Conservation (phyloP, 2,113 vertebrate species). For the Catagonus wagneri region DNA sequence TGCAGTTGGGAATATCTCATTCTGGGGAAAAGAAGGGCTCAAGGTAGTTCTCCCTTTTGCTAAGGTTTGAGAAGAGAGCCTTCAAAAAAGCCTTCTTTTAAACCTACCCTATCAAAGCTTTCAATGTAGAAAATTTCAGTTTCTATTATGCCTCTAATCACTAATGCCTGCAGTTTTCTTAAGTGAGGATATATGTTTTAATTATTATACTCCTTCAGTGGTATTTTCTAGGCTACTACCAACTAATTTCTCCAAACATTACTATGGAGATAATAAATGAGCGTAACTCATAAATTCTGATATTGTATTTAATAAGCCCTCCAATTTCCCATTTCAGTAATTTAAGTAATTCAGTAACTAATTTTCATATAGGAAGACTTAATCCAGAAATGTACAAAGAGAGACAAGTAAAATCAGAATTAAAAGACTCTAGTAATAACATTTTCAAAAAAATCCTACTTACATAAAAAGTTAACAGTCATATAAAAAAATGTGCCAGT, state of each 20-base stretch:
- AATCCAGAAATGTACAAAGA: constrained; percentile 26
- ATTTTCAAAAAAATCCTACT: background rate
- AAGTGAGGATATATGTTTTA: constrained; percentile 36
- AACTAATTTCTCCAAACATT: constrained; percentile 44
- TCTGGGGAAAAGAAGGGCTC: background rate
- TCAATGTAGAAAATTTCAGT: background rate
- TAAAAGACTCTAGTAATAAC: constrained; percentile 21
- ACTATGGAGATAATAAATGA: background rate
- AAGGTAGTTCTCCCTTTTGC: background rate
- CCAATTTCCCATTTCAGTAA: background rate
- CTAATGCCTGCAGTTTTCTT: background rate
- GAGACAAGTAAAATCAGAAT: constrained; percentile 55
- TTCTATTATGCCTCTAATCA: constrained; percentile 24
- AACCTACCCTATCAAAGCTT: background rate
- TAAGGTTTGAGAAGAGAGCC: background rate
- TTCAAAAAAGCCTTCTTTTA: background rate
- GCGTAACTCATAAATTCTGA: constrained; percentile 2
- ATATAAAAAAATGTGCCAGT: background rate
- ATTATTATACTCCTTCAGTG: background rate
- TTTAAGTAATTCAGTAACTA: constrained; percentile 13
- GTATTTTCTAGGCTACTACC: constrained; percentile 23
- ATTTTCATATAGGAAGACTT: constrained; percentile 7
- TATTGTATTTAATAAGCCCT: background rate
- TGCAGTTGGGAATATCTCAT: background rate
- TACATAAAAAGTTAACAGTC: constrained; percentile 41